Conservation (phyloP, 1,140 invertebrate species). For the Manduca sexta region DNA sequence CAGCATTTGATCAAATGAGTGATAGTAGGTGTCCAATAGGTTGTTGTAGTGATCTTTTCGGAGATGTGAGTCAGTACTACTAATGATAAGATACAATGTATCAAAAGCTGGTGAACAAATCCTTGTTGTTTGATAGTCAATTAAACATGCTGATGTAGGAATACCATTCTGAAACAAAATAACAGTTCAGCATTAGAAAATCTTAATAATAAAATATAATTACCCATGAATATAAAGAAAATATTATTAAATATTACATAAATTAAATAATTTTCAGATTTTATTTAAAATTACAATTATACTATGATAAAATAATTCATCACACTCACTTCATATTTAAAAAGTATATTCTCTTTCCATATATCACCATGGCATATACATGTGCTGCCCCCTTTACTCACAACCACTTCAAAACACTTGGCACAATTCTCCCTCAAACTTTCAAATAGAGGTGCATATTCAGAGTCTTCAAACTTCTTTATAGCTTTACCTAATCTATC, state of each 20-base stretch:
- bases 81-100: conserved; percentile 45
- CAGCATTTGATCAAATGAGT: conserved; percentile 33
- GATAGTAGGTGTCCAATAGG: conserved; percentile 46
- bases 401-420: conserved; percentile 27
- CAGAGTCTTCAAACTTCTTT: conserved; percentile 33
- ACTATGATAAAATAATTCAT: background rate
- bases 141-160: conserved; percentile 43
- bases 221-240: no score
- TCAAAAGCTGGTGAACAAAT: conserved; percentile 51
- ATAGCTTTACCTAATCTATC: conserved; percentile 52
- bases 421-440: conserved; percentile 30
- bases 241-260: no score
- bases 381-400: conserved; percentile 17
- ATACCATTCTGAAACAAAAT: conserved; percentile 36
- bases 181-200: no score
- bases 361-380: conserved; percentile 61
- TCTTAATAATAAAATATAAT: no score
- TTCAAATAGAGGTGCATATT: conserved; percentile 33
- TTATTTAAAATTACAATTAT: background rate
- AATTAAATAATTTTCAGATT: no score
- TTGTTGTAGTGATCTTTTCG: conserved; percentile 30
- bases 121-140: conserved; percentile 57
- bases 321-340: conserved; percentile 47
- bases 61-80: conserved; percentile 33
- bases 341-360: conserved; percentile 64